Conservation (phyloP, 1,140 invertebrate species). For the Lasioglossum albipes region DNA sequence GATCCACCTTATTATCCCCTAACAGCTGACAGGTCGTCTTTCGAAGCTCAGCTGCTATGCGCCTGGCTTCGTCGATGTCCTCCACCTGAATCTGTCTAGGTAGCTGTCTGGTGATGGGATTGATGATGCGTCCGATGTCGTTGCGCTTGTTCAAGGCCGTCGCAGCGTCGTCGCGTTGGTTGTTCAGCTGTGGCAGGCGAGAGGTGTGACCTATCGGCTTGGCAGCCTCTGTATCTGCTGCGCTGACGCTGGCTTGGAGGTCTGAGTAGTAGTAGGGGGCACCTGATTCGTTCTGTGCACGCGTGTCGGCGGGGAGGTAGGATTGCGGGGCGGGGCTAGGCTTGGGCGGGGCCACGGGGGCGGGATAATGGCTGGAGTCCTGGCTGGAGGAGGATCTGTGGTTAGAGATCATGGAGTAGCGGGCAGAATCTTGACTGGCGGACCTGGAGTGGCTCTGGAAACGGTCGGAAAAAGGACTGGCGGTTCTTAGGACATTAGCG, state of each 20-base stretch:
- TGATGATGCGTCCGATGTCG: slow-evolving; percentile 89
- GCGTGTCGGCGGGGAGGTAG: slow-evolving; percentile 27
- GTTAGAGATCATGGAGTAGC: slow-evolving; percentile 65
- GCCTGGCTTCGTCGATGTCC: slow-evolving; percentile 79
- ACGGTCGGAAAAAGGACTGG: slow-evolving; percentile 36
- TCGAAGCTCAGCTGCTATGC: slow-evolving; percentile 83
- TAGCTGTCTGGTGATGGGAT: slow-evolving; percentile 82
- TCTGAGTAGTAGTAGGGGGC: slow-evolving; percentile 94
- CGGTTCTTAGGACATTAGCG: slow-evolving; percentile 18
- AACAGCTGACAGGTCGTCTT: slow-evolving; percentile 85
- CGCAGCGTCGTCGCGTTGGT: slow-evolving; percentile 82
- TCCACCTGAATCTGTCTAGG: slow-evolving; percentile 73
- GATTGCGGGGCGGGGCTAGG: neutral
- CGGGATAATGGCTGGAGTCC: slow-evolving; percentile 56
- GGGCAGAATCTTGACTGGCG: slow-evolving; percentile 70
- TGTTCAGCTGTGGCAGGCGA: slow-evolving; percentile 82
- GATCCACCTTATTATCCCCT: slow-evolving; percentile 81
- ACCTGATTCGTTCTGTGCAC: slow-evolving; percentile 64
- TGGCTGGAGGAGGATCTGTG: slow-evolving; percentile 72
- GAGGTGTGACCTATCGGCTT: slow-evolving; percentile 67
- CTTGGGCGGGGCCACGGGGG: slow-evolving; percentile 48
- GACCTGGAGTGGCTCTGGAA: slow-evolving; percentile 63
- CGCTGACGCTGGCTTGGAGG: slow-evolving; percentile 75
- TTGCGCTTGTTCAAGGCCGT: slow-evolving; percentile 83
- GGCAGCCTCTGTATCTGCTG: slow-evolving; percentile 54